These are phyloP conservation scores for Platycnemis pennipes DNA, from an alignment of 2,888 invertebrate species.

Conservation along the genomic window DNA sequence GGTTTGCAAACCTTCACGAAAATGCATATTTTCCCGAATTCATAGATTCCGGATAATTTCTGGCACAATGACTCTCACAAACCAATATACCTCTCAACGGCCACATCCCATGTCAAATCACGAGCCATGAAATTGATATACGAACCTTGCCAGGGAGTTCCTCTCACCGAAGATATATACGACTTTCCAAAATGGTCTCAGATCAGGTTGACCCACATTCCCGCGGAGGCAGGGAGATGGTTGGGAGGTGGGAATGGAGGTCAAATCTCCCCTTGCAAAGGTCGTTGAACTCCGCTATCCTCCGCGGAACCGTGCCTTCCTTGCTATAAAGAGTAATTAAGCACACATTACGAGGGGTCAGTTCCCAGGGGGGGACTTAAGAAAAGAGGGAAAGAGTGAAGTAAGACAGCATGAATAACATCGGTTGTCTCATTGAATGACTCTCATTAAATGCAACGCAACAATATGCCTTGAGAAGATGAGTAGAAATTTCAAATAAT, in stretches of 20 bases:
- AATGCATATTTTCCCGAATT: too few species aligned
- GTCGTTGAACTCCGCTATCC: constrained; percentile 1
- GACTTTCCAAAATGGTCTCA: background rate
- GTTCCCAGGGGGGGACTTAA: too few species aligned
- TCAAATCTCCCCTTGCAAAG: background rate
- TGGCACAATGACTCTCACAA: too few species aligned
- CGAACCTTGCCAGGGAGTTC: background rate
- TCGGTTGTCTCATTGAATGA: too few species aligned
- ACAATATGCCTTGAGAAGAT: too few species aligned
- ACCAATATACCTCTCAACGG: too few species aligned
- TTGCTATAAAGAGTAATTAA: background rate
- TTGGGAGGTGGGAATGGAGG: background rate
- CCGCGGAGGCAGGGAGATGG: background rate
- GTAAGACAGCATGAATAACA: too few species aligned
- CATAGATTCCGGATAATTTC: too few species aligned
- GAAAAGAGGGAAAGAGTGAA: too few species aligned
- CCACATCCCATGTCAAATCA: background rate
- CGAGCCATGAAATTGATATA: background rate
- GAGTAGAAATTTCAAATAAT: too few species aligned
- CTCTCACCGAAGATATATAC: background rate
- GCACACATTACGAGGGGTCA: background rate
- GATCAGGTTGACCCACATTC: constrained; percentile 24
- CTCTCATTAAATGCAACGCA: too few species aligned
- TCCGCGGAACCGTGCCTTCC: background rate
- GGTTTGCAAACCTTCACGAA: too few species aligned